Percentiles rank a stretch among this genome's conserved stretches.
phyloP scores from a whole-genome alignment of 2,113 vertebrate species.

The Aptenodytes forsteri region DNA sequence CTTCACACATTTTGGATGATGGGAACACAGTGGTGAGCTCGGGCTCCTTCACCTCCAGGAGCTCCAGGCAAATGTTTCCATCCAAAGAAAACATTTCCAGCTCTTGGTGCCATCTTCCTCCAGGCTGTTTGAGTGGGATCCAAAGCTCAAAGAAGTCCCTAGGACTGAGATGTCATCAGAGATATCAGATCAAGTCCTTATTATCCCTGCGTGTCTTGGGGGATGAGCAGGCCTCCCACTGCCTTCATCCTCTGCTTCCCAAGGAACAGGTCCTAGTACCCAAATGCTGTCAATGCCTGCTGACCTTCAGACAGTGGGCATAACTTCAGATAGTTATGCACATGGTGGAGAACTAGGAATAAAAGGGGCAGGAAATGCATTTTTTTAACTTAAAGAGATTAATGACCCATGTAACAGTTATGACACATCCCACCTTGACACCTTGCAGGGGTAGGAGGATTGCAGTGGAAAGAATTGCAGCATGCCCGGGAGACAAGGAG shows the following conservation, averaged over 20 bases:
- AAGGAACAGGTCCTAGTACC: not conserved
- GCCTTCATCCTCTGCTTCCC: not conserved
- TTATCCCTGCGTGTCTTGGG: not conserved
- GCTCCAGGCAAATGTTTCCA: not conserved
- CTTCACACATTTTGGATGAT: not conserved
- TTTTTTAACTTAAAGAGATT: not conserved
- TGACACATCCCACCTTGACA: not conserved
- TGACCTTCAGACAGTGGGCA: not conserved
- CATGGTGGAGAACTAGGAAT: not conserved
- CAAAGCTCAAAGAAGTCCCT: not conserved
- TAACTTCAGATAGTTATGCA: not conserved
- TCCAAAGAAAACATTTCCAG: not conserved
- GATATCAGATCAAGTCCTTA: not conserved
- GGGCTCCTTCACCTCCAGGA: not conserved
- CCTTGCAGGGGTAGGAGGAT: not conserved
- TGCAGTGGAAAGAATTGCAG: not conserved
- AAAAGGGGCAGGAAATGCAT: not conserved
- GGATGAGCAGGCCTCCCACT: not conserved
- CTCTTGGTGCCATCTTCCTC: not conserved
- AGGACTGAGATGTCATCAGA: not conserved
- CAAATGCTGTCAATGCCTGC: not conserved
- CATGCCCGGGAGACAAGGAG: not conserved
- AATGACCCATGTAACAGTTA: accelerated
- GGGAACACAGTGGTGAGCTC: not conserved
- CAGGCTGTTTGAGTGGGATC: not conserved